A percentile compares a stretch with the other conserved stretches of the same genome.
phyloP scores from a whole-genome alignment of 2,797 vertebrate genomes.

The Lagocephalus sceleratus region DNA sequence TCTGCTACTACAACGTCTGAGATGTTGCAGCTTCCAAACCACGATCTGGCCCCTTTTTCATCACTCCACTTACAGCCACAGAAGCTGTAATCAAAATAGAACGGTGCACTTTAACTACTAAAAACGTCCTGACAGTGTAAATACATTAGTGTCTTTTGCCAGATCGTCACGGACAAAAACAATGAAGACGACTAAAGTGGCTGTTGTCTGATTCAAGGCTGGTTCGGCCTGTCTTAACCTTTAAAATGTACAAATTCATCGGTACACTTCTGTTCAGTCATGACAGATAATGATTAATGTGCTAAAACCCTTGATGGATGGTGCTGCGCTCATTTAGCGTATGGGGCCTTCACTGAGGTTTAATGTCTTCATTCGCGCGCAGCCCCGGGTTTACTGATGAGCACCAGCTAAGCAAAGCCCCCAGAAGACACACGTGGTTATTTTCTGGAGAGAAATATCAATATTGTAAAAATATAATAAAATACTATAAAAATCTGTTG shows the following conservation, averaged over 20 bases:
- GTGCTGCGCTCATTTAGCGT: constrained; percentile 19
- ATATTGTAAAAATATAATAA: too few species aligned
- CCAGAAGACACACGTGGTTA: too few species aligned
- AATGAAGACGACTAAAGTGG: constrained; percentile 2
- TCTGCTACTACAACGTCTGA: constrained; percentile 22
- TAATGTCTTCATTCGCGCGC: constrained; percentile 32
- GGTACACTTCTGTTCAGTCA: constrained; percentile 17
- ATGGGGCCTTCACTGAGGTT: constrained; percentile 21
- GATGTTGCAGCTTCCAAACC: constrained; percentile 36
- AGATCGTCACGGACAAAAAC: constrained; percentile 19
- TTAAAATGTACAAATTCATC: constrained; percentile 18
- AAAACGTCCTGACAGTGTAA: constrained; percentile 19
- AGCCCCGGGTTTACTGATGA: background rate
- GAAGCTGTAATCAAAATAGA: constrained; percentile 6
- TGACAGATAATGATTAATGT: constrained; percentile 30
- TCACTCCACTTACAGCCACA: constrained; percentile 4
- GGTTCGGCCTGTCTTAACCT: background rate
- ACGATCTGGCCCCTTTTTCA: constrained; percentile 7
- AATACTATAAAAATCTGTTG: too few species aligned
- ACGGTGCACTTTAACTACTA: constrained; percentile 11
- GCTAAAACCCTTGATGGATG: constrained; percentile 41
- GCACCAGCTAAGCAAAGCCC: too few species aligned
- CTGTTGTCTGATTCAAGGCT: constrained; percentile 4
- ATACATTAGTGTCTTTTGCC: constrained; percentile 8
- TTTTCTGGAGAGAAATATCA: too few species aligned